A percentile compares a stretch with the other conserved stretches of the same genome.
These are phyloP conservation scores for Champsocephalus esox DNA, from an alignment of 2,797 vertebrate species.

Conservation along the genomic window DNA sequence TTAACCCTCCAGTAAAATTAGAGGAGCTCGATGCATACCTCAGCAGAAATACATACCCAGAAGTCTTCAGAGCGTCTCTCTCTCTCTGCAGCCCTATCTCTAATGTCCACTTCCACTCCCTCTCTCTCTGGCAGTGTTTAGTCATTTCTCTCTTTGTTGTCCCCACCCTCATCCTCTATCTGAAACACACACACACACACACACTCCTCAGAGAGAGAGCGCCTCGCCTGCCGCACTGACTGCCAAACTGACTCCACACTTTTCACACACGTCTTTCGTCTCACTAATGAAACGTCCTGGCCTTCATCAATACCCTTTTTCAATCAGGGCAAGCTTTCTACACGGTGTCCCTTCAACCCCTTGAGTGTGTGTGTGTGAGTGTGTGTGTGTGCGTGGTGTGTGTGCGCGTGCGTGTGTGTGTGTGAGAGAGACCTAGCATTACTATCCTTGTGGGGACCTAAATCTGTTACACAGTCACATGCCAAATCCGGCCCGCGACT, in stretches of 20 bases:
- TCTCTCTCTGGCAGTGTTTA: background rate
- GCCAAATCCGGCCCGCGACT: too few relatives aligned
- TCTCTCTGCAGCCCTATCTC: background rate
- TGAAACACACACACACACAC: conserved; percentile 18
- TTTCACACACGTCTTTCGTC: conserved; percentile 58
- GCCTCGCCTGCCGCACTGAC: conserved; percentile 9
- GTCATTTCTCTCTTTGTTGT: conserved; percentile 22
- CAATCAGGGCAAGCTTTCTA: conserved; percentile 11
- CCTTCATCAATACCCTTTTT: conserved; percentile 52
- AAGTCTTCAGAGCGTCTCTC: conserved; percentile 61
- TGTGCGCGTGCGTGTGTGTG: conserved; percentile 50
- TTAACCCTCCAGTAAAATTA: conserved; percentile 84
- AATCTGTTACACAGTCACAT: too few relatives aligned
- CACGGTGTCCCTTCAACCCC: conserved; percentile 6
- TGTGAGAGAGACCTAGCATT: too few relatives aligned
- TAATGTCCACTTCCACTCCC: too few relatives aligned
- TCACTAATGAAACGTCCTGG: conserved; percentile 47
- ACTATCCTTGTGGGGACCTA: too few relatives aligned
- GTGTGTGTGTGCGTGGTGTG: conserved; percentile 24
- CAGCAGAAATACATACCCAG: conserved; percentile 76
- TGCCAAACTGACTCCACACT: conserved; percentile 65
- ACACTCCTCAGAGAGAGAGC: conserved; percentile 27
- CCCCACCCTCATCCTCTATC: conserved; percentile 29
- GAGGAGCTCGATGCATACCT: conserved; percentile 74
- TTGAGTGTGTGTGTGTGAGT: conserved; percentile 14